phyloP scores from a whole-genome alignment of 2,888 invertebrate genomes.

The Alviniconcha strummeri region DNA sequence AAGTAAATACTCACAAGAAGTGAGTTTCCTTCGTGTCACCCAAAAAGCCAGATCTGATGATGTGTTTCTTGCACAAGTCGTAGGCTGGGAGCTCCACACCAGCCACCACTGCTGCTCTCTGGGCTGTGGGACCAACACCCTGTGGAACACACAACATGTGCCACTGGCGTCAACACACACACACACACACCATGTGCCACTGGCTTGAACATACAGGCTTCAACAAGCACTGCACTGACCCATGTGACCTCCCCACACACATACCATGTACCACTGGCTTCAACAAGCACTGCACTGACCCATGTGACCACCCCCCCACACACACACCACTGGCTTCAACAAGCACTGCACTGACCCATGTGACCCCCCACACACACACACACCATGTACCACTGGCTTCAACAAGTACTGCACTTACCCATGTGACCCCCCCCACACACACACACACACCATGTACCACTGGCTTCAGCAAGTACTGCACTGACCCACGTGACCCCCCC shows the following conservation, averaged over 20 bases:
- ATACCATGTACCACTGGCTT: background rate
- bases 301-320: too few relatives aligned
- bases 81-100: slow-evolving; percentile 95
- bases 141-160: slow-evolving; percentile 70
- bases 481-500: too few relatives aligned
- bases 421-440: background rate
- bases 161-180: slow-evolving; percentile 29
- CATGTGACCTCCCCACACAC: background rate
- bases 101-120: slow-evolving; percentile 93
- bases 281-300: too few relatives aligned
- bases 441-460: background rate
- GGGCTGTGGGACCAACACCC: slow-evolving; percentile 94
- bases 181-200: background rate
- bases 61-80: slow-evolving; percentile 88
- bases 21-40: slow-evolving; percentile 90
- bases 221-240: background rate
- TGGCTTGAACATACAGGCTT: background rate
- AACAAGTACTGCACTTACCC: slow-evolving; percentile 29
- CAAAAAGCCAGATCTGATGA: slow-evolving; percentile 78
- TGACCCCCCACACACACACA: too few relatives aligned
- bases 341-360: too few relatives aligned
- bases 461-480: background rate
- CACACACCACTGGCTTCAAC: background rate
- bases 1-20: slow-evolving; percentile 81
- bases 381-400: too few relatives aligned